A percentile compares a stretch with the other conserved stretches of the same genome.
phyloP scores from a whole-genome alignment of 1,140 invertebrate genomes.

The Microvelia longipes region DNA sequence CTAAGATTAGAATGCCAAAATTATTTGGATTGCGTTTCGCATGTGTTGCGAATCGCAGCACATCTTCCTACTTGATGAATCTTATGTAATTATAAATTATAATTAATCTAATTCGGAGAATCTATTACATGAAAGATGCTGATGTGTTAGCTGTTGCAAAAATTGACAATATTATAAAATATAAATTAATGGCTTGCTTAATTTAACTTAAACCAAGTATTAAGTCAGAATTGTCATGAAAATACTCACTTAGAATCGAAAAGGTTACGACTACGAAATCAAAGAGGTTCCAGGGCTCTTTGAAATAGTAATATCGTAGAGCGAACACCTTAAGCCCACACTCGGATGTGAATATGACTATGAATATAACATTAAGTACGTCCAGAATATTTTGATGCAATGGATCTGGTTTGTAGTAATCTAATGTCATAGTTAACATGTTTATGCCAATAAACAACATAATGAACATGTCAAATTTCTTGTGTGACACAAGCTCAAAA shows the following conservation, averaged over 20 bases:
- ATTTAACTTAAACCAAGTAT: too few relatives aligned
- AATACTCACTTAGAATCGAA: slow-evolving; percentile 85
- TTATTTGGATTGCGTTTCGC: too few relatives aligned
- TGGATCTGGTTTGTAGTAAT: slow-evolving; percentile 79
- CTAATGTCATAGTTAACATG: slow-evolving; percentile 97
- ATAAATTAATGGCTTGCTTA: too few relatives aligned
- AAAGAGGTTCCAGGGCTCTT: slow-evolving; percentile 98
- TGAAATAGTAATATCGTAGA: slow-evolving; percentile 93
- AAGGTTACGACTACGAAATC: slow-evolving; percentile 98
- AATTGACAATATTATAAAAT: too few relatives aligned
- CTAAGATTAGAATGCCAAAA: too few relatives aligned
- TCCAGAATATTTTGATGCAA: slow-evolving; percentile 70
- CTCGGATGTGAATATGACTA: slow-evolving; percentile 94
- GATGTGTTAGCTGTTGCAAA: too few relatives aligned
- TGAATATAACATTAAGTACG: slow-evolving; percentile 91
- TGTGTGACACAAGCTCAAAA: slow-evolving; percentile 93
- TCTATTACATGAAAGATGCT: too few relatives aligned
- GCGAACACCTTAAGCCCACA: slow-evolving; percentile 95
- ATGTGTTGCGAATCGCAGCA: too few relatives aligned
- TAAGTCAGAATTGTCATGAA: too few relatives aligned
- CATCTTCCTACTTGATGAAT: too few relatives aligned
- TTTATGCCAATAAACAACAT: slow-evolving; percentile 98
- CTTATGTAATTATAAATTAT: too few relatives aligned
- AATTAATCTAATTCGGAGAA: too few relatives aligned
- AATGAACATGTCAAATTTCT: slow-evolving; percentile 98